Percentiles rank a stretch among this genome's conserved stretches.
These are phyloP conservation scores for Nephotettix cincticeps DNA, from an alignment of 1,140 invertebrate species.

Conservation along the genomic window DNA sequence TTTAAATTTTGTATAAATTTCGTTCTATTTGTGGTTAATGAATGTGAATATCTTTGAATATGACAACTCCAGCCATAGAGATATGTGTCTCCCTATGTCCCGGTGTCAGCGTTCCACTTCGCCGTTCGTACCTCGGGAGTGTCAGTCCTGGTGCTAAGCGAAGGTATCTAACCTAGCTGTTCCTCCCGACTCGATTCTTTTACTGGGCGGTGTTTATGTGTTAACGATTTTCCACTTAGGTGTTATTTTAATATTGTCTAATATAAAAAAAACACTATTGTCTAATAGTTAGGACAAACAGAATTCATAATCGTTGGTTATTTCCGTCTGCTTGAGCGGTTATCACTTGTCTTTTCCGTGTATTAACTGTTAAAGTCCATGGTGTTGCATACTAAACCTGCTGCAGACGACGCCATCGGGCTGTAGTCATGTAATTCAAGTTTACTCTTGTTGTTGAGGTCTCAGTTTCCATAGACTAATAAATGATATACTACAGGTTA, in stretches of 20 bases:
- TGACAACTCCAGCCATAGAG: not conserved
- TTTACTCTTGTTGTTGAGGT: too few relatives aligned
- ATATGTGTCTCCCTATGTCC: slow-evolving; percentile 3
- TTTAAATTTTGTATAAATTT: not conserved
- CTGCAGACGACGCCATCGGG: too few relatives aligned
- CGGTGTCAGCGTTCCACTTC: too few relatives aligned
- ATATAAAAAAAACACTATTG: not conserved
- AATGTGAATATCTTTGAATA: slow-evolving; percentile 1
- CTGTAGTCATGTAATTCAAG: too few relatives aligned
- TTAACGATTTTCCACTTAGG: slow-evolving; percentile 3
- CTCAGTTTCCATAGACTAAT: too few relatives aligned
- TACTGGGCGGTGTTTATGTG: not conserved
- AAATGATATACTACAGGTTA: too few relatives aligned
- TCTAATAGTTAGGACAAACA: not conserved
- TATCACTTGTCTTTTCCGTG: slow-evolving; percentile 4
- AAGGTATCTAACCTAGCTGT: slow-evolving; percentile 7
- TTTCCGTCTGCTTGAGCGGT: slow-evolving; percentile 21
- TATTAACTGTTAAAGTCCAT: slow-evolving; percentile 5
- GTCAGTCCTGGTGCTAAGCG: not conserved
- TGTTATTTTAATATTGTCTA: slow-evolving; percentile 17
- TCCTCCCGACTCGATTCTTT: slow-evolving; percentile 6
- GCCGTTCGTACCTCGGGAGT: not conserved
- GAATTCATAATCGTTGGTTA: not conserved
- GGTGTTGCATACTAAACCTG: too few relatives aligned
- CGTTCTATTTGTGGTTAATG: not conserved